Base-by-base conservation (phyloP, 2,888 invertebrate genomes). In the Oligia strigilis region DNA sequence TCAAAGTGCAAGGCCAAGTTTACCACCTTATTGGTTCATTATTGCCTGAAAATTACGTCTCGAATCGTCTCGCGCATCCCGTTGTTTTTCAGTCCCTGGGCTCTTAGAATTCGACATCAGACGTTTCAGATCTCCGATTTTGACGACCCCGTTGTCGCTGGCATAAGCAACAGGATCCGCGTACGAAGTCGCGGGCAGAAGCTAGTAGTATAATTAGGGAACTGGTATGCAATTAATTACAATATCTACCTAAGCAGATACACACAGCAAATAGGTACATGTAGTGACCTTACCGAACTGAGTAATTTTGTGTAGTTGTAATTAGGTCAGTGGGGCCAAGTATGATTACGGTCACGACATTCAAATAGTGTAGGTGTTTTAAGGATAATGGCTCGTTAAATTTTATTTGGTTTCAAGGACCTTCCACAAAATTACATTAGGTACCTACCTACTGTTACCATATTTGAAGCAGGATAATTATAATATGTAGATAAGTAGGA, bases 311-410 rank as follows among this genome's bases (percentile, higher is more conserved):
- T 65, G 58, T 81, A 52, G 58, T 49, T 49, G 40, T 81, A 81
- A 70, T 81, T 81, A 70, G 75, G 81, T 81, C 75, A 81, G n/a
- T 58, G 64, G 65, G 81, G 81, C n/a, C 81, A 75, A 81, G 46
- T 70, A 46, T 81, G 69, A 81, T 60, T 81, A 75, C 75, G 81
- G 75, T 75, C 81, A 70, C 75, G 75, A 64, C 40, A 75, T 81
- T 64, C 81, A 81, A 81, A 75, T 75, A 75, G 75, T 69, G 80
- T 81, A 75, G 80, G 80, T 75, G 80, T 81, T 80, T 58, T 62
- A 64, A 75, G 69, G 62, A 81, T 75, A 49, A 70, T 69, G 64
- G 55, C 23, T 81, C 40, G 64, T 81, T 75, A 70, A 49, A 29
- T 81, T 81, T 75, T 65, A 81, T 81, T 81, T n/a, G 64, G 81